Evolutionary conservation across 2,888 invertebrate species (phyloP).

Genomic region (Eilema sororculum): DNA sequence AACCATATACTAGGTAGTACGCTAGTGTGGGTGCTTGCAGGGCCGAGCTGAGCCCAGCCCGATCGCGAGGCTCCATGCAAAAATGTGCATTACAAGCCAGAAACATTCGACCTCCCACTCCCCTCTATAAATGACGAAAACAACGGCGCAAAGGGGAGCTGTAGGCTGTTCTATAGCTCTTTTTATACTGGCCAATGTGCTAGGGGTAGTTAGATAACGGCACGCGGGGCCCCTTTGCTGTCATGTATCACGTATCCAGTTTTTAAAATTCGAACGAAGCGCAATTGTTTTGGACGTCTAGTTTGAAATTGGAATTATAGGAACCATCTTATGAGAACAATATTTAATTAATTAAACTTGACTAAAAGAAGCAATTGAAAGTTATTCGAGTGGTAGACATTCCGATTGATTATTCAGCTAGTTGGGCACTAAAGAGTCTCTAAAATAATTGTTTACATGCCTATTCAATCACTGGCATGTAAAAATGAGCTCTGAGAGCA

Average conservation of each 20-base stretch:
- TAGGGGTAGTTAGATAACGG: conserved; percentile 74
- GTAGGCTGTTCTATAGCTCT: conserved; percentile 67
- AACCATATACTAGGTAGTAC: conserved; percentile 19
- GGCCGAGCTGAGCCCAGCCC: conserved; percentile 71
- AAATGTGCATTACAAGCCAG: conserved; percentile 80
- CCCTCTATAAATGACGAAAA: conserved; percentile 62
- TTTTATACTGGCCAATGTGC: conserved; percentile 64
- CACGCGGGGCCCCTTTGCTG: conserved; percentile 72
- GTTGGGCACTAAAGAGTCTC: conserved; percentile 29
- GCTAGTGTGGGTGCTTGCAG: conserved; percentile 71
- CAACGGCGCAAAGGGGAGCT: conserved; percentile 61
- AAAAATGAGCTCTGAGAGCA: conserved; percentile 18
- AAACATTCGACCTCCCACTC: conserved; percentile 68
- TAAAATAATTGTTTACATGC: conserved; percentile 40
- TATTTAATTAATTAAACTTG: conserved; percentile 38
- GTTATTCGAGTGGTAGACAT: conserved; percentile 38
- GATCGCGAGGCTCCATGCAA: conserved; percentile 82
- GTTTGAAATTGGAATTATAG: conserved; percentile 42
- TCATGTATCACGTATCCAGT: conserved; percentile 78
- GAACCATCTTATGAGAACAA: not conserved
- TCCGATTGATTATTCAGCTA: conserved; percentile 35
- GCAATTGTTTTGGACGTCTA: conserved; percentile 57
- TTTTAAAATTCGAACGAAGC: conserved; percentile 64
- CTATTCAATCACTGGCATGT: conserved; percentile 28
- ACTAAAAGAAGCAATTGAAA: conserved; percentile 18